Conservation (phyloP, 2,888 invertebrate species). For the Caenorhabditis doughertyi region DNA sequence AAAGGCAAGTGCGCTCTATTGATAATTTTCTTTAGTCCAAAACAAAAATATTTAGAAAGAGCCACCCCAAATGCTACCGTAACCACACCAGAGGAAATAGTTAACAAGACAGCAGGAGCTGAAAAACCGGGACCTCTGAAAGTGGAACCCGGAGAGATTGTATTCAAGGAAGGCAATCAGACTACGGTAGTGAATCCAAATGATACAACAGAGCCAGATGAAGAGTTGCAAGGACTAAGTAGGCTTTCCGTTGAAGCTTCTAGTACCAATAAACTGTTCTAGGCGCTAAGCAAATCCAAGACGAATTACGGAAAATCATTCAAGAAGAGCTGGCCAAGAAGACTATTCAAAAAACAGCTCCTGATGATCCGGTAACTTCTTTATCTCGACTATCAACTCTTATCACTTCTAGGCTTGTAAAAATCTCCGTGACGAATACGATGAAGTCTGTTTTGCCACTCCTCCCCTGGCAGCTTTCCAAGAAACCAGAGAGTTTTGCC, state of each 20-base stretch:
- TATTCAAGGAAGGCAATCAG: constrained; percentile 46
- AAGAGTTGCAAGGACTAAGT: constrained; percentile 28
- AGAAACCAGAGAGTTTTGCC: constrained; percentile 70
- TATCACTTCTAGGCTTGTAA: constrained; percentile 53
- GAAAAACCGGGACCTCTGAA: constrained; percentile 1
- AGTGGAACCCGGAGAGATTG: constrained; percentile 33
- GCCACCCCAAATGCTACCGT: constrained; percentile 37
- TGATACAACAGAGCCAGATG: constrained; percentile 14
- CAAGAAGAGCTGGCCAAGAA: constrained; percentile 51
- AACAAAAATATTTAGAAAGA: constrained; percentile 16
- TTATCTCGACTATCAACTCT: not conserved
- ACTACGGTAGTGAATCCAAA: constrained; percentile 33
- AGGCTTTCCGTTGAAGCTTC: not conserved
- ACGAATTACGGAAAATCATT: constrained; percentile 56
- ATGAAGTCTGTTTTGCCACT: constrained; percentile 68
- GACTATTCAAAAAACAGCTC: constrained; percentile 24
- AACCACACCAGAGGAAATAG: constrained; percentile 33
- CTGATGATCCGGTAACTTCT: constrained; percentile 54
- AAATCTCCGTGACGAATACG: constrained; percentile 68
- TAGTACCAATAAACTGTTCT: not conserved
- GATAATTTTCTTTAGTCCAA: not conserved
- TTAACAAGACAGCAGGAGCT: constrained; percentile 17
- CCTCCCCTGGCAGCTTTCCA: constrained; percentile 68
- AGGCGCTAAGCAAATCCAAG: constrained; percentile 53
- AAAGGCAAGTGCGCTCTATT: constrained; percentile 18